Conservation (phyloP, 2,888 invertebrate genomes). For the Drosophila conformis region DNA sequence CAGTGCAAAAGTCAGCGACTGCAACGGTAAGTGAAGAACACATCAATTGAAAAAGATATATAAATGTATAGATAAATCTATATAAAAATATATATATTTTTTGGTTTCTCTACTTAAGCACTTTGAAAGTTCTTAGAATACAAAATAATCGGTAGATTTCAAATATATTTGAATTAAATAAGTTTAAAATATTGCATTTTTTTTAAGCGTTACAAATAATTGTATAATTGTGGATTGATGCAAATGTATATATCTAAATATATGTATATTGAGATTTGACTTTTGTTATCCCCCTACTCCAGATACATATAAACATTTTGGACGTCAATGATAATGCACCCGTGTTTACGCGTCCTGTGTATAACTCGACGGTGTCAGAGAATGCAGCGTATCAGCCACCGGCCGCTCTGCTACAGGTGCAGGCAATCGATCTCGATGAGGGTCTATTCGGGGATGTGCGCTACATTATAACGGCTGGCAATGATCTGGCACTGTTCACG, state of each 20-base stretch:
- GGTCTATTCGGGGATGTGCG: conserved; percentile 91
- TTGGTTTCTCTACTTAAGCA: not conserved
- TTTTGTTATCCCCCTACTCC: conserved; percentile 20
- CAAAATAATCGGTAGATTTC: not conserved
- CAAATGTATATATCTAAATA: not conserved
- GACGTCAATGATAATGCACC: conserved; percentile 97
- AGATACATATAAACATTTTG: conserved; percentile 90
- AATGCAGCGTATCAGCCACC: conserved; percentile 92
- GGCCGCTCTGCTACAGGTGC: conserved; percentile 92
- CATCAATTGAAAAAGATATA: not conserved
- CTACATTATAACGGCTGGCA: conserved; percentile 90
- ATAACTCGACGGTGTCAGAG: conserved; percentile 93
- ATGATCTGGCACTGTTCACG: conserved; percentile 89
- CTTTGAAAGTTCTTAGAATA: not conserved
- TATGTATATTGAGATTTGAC: not conserved
- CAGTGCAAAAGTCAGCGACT: conserved; percentile 89
- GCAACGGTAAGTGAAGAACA: conserved; percentile 88
- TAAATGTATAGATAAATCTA: not conserved
- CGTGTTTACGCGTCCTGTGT: conserved; percentile 90
- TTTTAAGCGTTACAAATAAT: not conserved
- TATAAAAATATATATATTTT: not conserved
- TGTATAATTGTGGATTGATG: not conserved
- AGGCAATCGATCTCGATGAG: conserved; percentile 92
- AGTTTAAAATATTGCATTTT: not conserved
- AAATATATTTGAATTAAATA: not conserved